Percentiles rank a stretch among this genome's conserved stretches.
These are phyloP conservation scores for Hylomyscus alleni DNA, from an alignment of 2,797 vertebrate genomes.

Conservation along the genomic window DNA sequence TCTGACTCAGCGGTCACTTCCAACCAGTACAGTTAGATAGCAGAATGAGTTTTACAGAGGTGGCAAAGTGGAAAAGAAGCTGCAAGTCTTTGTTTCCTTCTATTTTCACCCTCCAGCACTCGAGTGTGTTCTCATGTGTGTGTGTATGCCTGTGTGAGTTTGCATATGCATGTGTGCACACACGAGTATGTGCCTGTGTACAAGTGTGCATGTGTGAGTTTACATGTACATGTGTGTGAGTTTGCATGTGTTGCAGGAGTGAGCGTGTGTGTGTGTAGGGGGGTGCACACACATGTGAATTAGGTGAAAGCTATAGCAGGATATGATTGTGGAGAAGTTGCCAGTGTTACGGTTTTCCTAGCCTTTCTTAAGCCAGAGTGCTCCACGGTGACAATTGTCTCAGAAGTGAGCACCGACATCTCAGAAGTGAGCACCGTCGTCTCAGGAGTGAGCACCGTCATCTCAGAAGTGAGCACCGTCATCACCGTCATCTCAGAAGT, in stretches of 20 bases:
- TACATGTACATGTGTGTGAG: background rate
- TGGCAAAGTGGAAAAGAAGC: background rate
- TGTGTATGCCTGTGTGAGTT: background rate
- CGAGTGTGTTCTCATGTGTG: background rate
- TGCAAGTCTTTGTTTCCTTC: background rate
- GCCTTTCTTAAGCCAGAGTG: background rate
- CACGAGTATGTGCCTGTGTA: background rate
- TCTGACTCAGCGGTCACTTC: background rate
- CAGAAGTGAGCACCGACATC: background rate
- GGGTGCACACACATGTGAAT: too few relatives aligned
- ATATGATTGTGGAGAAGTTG: background rate
- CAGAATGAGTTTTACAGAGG: background rate
- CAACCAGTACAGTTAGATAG: background rate
- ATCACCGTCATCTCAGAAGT: background rate
- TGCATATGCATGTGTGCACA: background rate
- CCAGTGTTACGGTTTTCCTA: background rate
- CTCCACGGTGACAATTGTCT: background rate
- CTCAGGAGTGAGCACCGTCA: background rate
- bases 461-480: background rate
- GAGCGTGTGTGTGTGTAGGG: background rate
- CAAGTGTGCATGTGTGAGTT: background rate
- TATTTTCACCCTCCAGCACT: background rate
- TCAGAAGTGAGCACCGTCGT: too few relatives aligned
- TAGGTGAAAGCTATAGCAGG: background rate
- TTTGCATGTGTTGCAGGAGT: background rate